phyloP scores from a whole-genome alignment of 2,113 vertebrate species.

The Carassius gibelio region DNA sequence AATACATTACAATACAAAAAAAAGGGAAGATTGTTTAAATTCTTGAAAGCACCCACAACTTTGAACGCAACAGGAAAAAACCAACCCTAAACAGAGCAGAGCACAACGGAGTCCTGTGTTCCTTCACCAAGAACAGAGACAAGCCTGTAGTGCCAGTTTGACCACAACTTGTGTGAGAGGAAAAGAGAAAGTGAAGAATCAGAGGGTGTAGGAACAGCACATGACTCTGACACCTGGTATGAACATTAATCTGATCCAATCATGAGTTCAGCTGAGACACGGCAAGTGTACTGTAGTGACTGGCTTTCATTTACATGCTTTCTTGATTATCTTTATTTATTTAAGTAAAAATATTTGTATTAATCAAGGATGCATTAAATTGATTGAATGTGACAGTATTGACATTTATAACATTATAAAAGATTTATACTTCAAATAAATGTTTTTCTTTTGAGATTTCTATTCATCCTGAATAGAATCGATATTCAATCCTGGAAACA shows the following conservation, averaged over 20 bases:
- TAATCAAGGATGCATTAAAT: no score
- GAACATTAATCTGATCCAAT: not conserved
- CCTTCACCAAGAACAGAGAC: no score
- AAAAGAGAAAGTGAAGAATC: not conserved
- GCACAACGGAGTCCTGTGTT: slow-evolving; percentile 37
- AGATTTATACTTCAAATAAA: no score
- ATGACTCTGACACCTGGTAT: not conserved
- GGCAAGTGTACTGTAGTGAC: no score
- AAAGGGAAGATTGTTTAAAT: slow-evolving; percentile 38
- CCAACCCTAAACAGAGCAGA: slow-evolving; percentile 13
- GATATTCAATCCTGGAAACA: no score
- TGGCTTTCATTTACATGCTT: no score
- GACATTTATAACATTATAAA: no score
- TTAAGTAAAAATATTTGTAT: no score
- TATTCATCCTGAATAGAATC: no score
- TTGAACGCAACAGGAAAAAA: slow-evolving; percentile 21
- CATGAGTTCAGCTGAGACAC: not conserved
- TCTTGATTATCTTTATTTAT: no score
- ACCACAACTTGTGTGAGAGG: slow-evolving; percentile 29
- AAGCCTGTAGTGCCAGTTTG: slow-evolving; percentile 7
- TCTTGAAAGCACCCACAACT: slow-evolving; percentile 32
- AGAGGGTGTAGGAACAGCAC: not conserved
- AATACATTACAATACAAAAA: not conserved
- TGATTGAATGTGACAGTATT: no score
- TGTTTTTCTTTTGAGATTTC: no score